These are phyloP conservation scores for Garra rufa DNA, from an alignment of 2,113 vertebrate species.

Conservation along the genomic window DNA sequence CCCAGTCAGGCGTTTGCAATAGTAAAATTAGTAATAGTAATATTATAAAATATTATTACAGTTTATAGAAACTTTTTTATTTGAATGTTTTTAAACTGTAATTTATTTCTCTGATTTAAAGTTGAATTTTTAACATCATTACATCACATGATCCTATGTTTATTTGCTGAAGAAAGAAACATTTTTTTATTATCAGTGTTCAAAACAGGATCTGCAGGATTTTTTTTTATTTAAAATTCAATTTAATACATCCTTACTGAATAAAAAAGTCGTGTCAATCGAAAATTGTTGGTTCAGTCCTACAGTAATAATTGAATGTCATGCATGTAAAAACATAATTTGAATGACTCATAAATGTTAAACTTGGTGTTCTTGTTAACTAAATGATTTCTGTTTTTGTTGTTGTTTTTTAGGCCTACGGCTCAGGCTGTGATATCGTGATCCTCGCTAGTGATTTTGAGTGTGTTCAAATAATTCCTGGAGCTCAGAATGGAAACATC, in stretches of 20 bases:
- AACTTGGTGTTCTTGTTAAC: background rate
- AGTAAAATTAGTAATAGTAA: background rate
- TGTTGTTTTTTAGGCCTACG: conserved; percentile 93
- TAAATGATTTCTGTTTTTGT: conserved; percentile 40
- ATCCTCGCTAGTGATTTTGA: conserved; percentile 97
- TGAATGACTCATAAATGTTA: background rate
- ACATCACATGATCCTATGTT: background rate
- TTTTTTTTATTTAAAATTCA: too few species aligned
- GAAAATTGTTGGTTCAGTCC: background rate
- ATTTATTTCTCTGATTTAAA: background rate
- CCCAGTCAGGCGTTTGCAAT: background rate
- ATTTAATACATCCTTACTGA: too few species aligned
- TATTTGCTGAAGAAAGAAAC: too few species aligned
- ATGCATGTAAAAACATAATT: background rate
- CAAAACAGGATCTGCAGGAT: too few species aligned
- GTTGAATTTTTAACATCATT: too few species aligned
- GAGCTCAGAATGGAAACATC: conserved; percentile 99
- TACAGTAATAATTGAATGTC: background rate
- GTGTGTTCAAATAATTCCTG: conserved; percentile 98
- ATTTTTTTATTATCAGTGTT: too few species aligned
- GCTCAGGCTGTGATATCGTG: conserved; percentile 97
- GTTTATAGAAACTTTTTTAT: too few species aligned
- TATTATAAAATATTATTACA: background rate
- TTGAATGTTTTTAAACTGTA: too few species aligned
- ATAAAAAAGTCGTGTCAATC: background rate